Percentiles rank a stretch among this genome's conserved stretches.
These are phyloP conservation scores for Syngnathus floridae DNA, from an alignment of 2,113 vertebrate species.

Conservation along the genomic window DNA sequence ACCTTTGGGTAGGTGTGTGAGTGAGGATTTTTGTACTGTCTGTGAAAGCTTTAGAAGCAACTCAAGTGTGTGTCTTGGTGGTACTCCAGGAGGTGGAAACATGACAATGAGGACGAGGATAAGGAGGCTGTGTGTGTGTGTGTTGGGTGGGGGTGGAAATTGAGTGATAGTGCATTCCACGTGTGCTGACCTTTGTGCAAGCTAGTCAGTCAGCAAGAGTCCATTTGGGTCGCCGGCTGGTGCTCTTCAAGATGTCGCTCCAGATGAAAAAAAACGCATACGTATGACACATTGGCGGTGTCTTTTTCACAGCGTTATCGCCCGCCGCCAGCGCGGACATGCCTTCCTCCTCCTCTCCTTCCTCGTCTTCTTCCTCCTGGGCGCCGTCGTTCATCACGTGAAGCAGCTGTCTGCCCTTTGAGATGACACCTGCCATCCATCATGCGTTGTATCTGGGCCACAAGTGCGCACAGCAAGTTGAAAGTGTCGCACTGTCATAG, in stretches of 20 bases:
- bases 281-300: not conserved
- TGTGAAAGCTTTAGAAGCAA: not conserved
- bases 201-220: constrained; percentile 27
- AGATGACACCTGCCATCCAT: constrained; percentile 27
- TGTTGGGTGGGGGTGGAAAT: too few species aligned
- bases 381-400: constrained; percentile 28
- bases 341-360: constrained; percentile 24
- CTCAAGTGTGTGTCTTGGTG: not conserved
- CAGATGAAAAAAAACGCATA: not conserved
- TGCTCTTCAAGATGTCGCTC: not conserved
- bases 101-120: not conserved
- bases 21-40: not conserved
- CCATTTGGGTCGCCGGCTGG: not conserved
- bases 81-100: not conserved
- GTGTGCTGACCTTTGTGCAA: constrained; percentile 44
- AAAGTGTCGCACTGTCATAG: not conserved
- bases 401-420: constrained; percentile 31
- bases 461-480: not conserved
- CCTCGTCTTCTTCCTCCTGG: not conserved
- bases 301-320: constrained; percentile 24
- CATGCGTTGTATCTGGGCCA: constrained; percentile 10
- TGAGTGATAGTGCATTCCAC: constrained; percentile 21
- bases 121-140: not conserved
- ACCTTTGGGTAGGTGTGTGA: not conserved
- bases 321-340: constrained; percentile 20